Base-by-base conservation (phyloP, 2,113 vertebrate species). In the Limnothrissa miodon region DNA sequence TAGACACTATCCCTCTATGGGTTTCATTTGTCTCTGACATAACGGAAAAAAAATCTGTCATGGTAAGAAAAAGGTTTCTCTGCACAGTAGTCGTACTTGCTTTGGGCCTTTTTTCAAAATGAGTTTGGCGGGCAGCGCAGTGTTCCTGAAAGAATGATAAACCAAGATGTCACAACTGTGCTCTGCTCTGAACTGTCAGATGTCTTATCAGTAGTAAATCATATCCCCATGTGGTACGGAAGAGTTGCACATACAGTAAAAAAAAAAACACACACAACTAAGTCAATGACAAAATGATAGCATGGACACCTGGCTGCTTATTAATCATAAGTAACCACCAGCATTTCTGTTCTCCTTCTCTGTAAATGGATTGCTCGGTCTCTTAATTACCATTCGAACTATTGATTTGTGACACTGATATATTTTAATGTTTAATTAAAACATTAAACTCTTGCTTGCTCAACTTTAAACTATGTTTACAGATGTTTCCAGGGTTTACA, bases 401-500 rank as follows among this genome's bases (percentile, higher is more conserved):
- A 42, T 42, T 51, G 5, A 46, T 5, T 42, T 42, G 42, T 42
- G 2, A 42, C 42, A 42, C 6, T 42, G 42, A 42, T 42, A 42
- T 42, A 42, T 42, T 42, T 42, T 2, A 42, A 42, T 42, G 42
- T 42, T 42, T 2, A 42, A 4, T 42, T 42, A n/a, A n/a, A n/a
- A n/a, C n/a, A n/a, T 42, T 42, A 6, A 42, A 42, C 6, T 42
- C 6, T 2, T 42, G 42, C 42, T 4, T 42, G 42, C 51, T 56
- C 21, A 23, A n/a, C 1, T 23, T 23, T 56, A 4, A 23, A 74
- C 8, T 36, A 74, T 39, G 39, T 85, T 87, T 81, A 62, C 86
- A 97, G 96, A 96, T 86, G 84, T 42, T 56, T 87, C 83, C 4
- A 51, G 90, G 0, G 93, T 95, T 15, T 97, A 94, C 84, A 87